phyloP scores from a whole-genome alignment of 2,888 invertebrate genomes.

The Rhimphoctona megacephalus region DNA sequence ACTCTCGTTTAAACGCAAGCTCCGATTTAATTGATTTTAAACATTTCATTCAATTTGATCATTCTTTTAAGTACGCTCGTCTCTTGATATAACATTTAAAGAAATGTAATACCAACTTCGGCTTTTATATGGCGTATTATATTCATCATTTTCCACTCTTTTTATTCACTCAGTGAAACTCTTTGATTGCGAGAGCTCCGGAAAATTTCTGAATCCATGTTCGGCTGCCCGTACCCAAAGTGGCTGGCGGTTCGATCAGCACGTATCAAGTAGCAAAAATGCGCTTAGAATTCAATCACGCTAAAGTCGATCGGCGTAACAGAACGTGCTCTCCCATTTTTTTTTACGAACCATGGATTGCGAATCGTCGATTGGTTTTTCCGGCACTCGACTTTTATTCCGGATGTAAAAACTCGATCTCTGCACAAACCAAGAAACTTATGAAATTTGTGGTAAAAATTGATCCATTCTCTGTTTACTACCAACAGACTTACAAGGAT shows the following conservation, averaged over 20 bases:
- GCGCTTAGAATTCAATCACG: conserved; percentile 69
- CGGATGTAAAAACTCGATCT: neutral
- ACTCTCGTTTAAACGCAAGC: neutral
- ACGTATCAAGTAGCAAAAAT: conserved; percentile 58
- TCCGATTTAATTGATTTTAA: too few relatives aligned
- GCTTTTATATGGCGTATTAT: too few relatives aligned
- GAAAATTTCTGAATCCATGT: conserved; percentile 77
- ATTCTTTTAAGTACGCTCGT: too few relatives aligned
- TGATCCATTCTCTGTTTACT: neutral
- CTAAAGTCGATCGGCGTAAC: conserved; percentile 20
- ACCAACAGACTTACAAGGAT: neutral
- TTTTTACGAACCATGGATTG: neutral
- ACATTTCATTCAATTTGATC: too few relatives aligned
- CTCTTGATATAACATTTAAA: too few relatives aligned
- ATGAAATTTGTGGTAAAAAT: neutral
- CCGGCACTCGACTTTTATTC: conserved; percentile 10
- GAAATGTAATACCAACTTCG: too few relatives aligned
- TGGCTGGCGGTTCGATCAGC: conserved; percentile 11
- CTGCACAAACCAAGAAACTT: neutral
- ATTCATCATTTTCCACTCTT: conserved; percentile 69
- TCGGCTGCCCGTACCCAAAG: conserved; percentile 71
- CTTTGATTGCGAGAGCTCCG: conserved; percentile 75
- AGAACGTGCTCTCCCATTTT: conserved; percentile 32
- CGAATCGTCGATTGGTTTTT: neutral
- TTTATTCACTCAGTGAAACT: conserved; percentile 76